Base-by-base conservation (phyloP, 2,888 invertebrate genomes). In the Pterobdella sp. region DNA sequence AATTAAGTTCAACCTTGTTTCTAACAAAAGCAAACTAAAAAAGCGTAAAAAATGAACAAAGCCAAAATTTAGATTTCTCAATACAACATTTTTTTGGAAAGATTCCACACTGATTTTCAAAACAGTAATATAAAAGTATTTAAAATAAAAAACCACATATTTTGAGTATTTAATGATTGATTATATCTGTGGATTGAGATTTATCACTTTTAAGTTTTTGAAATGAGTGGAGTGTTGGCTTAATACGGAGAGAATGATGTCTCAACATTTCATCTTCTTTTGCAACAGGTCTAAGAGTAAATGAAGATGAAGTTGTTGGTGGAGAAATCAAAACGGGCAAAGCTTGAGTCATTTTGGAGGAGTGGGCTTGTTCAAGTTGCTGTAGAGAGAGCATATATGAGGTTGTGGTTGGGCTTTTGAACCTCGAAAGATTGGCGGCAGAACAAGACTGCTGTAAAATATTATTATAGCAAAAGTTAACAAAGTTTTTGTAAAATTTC, bases 201-300 rank as follows among this genome's bases (percentile, higher is more conserved):
- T 71, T 71, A 32, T 71, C 71, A 34, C 34, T 56, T n/a, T 56
- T 56, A n/a, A 56, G 60, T 56, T 56, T 56, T 56, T 56, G 60
- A n/a, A 56, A 56, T 3, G n/a, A 56, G 26, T 22, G 60, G n/a
- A 26, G 60, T 14, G 60, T 56, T 4, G 60, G 60, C n/a, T 56
- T 56, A 26, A 56, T 56, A 26, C 60, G 42, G 4, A 71, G 71
- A 10, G 71, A 71, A n/a, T 52, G 31, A 35, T 71, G 71, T 32
- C 71, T 60, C 2, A 63, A 22, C 71, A 42, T 63, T 52, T 71
- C 71, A 14, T 71, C 71, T 32, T 71, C 71, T n/a, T 56, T 56
- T 22, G 35, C 35, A 10, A 63, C 63, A 32, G 36, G 60, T 63
- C 35, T 71, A 22, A 71, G 37, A 22, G 36, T 26, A 7, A 32